phyloP scores from a whole-genome alignment of 2,113 vertebrate species.

The Tachysurus fulvidraco region DNA sequence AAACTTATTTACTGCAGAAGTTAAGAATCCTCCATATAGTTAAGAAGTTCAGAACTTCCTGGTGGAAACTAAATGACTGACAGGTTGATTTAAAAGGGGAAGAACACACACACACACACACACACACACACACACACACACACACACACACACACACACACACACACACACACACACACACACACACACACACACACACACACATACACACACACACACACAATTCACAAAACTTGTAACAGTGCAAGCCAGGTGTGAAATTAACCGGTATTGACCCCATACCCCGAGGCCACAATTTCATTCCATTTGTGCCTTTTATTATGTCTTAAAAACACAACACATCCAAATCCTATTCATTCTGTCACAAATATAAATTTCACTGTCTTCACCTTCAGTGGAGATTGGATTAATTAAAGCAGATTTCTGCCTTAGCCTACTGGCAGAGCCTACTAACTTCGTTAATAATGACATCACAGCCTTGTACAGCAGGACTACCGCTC shows the following conservation, averaged over 20 bases:
- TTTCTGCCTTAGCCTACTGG: not conserved
- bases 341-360: not conserved
- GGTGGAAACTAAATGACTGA: not conserved
- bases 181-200: not conserved
- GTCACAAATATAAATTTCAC: not conserved
- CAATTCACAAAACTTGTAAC: not conserved
- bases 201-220: not conserved
- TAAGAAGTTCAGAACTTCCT: not conserved
- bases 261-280: not conserved
- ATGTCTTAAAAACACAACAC: constrained; percentile 7
- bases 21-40: too few species aligned
- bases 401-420: not conserved
- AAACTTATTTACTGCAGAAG: too few species aligned
- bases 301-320: constrained; percentile 7
- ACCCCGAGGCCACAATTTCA: not conserved
- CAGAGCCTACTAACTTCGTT: not conserved
- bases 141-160: not conserved
- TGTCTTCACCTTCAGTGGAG: not conserved
- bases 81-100: not conserved
- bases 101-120: not conserved
- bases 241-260: constrained; percentile 14
- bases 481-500: not conserved
- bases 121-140: not conserved
- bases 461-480: constrained; percentile 6
- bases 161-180: not conserved